Base-by-base conservation (phyloP, 2,113 vertebrate genomes). In the Larimichthys crocea region DNA sequence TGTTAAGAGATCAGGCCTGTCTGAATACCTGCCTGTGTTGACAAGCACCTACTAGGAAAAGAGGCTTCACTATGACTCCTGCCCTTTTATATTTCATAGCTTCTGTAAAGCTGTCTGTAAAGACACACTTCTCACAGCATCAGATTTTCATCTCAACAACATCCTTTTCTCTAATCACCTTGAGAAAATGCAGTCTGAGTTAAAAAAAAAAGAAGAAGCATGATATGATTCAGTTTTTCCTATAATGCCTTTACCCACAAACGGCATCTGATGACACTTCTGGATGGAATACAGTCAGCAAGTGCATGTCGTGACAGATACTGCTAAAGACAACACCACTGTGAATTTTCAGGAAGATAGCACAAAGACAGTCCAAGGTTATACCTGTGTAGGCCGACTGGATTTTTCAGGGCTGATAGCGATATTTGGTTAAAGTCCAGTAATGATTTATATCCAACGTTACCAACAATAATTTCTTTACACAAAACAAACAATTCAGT, bases 241-340 rank as follows among this genome's bases (percentile, higher is more conserved):
- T 31, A 1, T 5, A 26, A 49, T 55, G 46, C 4, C 19, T 46
- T 15, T 44, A 15, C 24, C 2, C 5, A 71, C 55, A 72, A 31
- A 65, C 22, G 50, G 4, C 20, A 61, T 68, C 19, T 64, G 86
- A 75, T 72, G 52, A 83, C 42, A 75, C 46, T 24, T n/a, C 8
- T 31, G 1, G 14, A 48, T 62, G 78, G 26, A 68, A 49, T 40
- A 5, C 74, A 65, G 61, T 79, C 61, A 70, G 3, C 5, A 22
- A 22, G 5, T 72, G 80, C 84, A 63, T 89, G 89, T 89, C 67
- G 22, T 75, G 61, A 88, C 86, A 86, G 56, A 86, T 83, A 75
- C 62, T 62, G 52, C 10, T 20, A 24, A 57, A 56, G 22, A 14
- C 50, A 8, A 35, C 6, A 35, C 35, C 7, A 8, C 35, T 40